phyloP scores from a whole-genome alignment of 2,113 vertebrate genomes.

The Myrmophylax atrothorax region DNA sequence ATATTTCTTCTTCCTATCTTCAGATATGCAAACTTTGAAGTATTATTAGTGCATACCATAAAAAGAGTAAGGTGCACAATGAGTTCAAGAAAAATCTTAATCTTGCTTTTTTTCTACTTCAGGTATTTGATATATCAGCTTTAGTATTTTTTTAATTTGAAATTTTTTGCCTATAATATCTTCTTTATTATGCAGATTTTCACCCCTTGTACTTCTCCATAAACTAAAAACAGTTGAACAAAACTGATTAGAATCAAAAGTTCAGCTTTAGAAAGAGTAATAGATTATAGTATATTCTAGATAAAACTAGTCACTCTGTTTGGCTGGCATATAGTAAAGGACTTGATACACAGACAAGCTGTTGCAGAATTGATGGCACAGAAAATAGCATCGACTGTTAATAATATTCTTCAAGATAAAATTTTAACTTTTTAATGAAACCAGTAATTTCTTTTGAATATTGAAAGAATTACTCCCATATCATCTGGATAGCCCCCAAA shows the following conservation, averaged over 20 bases:
- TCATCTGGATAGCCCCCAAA: background rate
- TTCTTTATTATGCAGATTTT: conserved; percentile 14
- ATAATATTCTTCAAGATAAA: background rate
- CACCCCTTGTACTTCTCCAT: background rate
- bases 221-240: background rate
- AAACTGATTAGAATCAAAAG: conserved; percentile 13
- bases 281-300: background rate
- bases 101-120: background rate
- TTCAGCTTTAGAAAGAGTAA: background rate
- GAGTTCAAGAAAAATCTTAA: conserved; percentile 25
- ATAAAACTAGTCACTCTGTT: background rate
- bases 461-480: background rate
- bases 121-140: background rate
- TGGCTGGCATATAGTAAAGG: background rate
- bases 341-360: background rate
- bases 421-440: background rate
- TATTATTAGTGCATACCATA: background rate
- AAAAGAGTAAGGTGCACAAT: background rate
- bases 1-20: background rate
- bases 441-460: background rate
- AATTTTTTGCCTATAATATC: background rate
- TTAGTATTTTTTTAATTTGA: conserved; percentile 19
- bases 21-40: background rate
- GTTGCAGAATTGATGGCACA: background rate
- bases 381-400: background rate